phyloP scores from a whole-genome alignment of 1,140 invertebrate genomes.

The Ditylenchus dipsaci region DNA sequence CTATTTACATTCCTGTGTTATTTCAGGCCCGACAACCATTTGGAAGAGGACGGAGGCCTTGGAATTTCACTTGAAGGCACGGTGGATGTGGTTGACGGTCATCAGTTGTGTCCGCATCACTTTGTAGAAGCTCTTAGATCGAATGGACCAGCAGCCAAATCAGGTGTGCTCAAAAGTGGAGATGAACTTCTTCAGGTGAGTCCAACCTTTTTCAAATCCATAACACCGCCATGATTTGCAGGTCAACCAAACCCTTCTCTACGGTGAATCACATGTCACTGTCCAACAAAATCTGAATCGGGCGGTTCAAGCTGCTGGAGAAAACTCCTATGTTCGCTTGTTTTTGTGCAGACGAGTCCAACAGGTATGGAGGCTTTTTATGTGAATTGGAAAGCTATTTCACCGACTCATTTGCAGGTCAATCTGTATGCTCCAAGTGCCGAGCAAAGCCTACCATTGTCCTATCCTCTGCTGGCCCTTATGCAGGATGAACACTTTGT shows the following conservation, averaged over 20 bases:
- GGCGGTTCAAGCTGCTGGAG: not conserved
- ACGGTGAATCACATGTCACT: slow-evolving; percentile 67
- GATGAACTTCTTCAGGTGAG: slow-evolving; percentile 79
- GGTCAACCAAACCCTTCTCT: slow-evolving; percentile 87
- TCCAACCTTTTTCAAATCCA: not conserved
- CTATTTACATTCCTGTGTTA: not conserved
- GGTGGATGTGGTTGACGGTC: slow-evolving; percentile 83
- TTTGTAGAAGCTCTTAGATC: slow-evolving; percentile 85
- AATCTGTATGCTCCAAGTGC: slow-evolving; percentile 1
- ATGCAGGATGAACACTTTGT: slow-evolving; percentile 46
- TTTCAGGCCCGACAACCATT: slow-evolving; percentile 41
- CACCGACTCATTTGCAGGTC: not conserved
- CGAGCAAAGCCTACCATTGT: slow-evolving; percentile 45
- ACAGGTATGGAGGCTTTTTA: slow-evolving; percentile 25
- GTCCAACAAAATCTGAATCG: slow-evolving; percentile 46
- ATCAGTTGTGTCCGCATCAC: slow-evolving; percentile 70
- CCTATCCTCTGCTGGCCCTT: slow-evolving; percentile 50
- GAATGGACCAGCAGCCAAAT: slow-evolving; percentile 86
- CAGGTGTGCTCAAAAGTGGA: slow-evolving; percentile 73
- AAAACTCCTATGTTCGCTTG: slow-evolving; percentile 23
- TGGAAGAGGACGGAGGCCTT: slow-evolving; percentile 71
- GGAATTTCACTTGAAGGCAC: slow-evolving; percentile 94
- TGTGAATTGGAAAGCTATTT: not conserved
- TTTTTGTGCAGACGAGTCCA: slow-evolving; percentile 42
- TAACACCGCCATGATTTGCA: slow-evolving; percentile 58